A percentile compares a stretch with the other conserved stretches of the same genome.
phyloP scores from a whole-genome alignment of 2,113 vertebrate species.

The Corydoras maculifer region DNA sequence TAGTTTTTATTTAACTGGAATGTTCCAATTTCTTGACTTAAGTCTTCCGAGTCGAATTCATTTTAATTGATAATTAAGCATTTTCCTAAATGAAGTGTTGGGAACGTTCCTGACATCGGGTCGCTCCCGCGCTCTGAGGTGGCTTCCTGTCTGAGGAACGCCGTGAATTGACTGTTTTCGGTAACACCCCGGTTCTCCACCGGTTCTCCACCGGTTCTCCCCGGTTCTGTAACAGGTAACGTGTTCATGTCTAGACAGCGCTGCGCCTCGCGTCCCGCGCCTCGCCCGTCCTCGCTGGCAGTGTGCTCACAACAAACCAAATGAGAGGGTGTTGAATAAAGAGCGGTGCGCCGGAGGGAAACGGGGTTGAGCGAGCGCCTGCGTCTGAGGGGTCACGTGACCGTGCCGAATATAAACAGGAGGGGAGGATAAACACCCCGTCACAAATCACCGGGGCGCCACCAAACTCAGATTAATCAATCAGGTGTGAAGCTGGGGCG shows the following conservation, averaged over 20 bases:
- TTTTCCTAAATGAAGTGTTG: no score
- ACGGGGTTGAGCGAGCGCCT: background rate
- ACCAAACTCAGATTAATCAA: no score
- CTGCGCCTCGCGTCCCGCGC: conserved; percentile 15
- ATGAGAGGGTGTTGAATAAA: conserved; percentile 13
- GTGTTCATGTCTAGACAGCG: conserved; percentile 26
- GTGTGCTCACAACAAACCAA: background rate
- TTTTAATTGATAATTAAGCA: no score
- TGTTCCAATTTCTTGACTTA: no score
- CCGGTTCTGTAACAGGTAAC: conserved; percentile 12
- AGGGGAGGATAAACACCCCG: background rate
- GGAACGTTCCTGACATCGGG: no score
- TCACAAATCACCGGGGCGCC: background rate
- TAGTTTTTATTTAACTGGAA: no score
- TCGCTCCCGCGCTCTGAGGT: background rate
- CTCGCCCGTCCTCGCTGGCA: conserved; percentile 1
- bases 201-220: conserved; percentile 1
- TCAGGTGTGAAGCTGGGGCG: background rate
- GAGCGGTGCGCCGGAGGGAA: background rate
- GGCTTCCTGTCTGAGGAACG: background rate
- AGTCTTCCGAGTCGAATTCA: no score
- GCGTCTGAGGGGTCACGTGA: background rate
- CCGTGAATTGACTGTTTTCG: conserved; percentile 1
- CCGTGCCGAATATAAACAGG: background rate
- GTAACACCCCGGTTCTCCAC: background rate